Evolutionary conservation across 2,113 vertebrate genomes (phyloP), one percentile per base, ranked within the genome.

Genomic region (Gorilla gorilla): DNA sequence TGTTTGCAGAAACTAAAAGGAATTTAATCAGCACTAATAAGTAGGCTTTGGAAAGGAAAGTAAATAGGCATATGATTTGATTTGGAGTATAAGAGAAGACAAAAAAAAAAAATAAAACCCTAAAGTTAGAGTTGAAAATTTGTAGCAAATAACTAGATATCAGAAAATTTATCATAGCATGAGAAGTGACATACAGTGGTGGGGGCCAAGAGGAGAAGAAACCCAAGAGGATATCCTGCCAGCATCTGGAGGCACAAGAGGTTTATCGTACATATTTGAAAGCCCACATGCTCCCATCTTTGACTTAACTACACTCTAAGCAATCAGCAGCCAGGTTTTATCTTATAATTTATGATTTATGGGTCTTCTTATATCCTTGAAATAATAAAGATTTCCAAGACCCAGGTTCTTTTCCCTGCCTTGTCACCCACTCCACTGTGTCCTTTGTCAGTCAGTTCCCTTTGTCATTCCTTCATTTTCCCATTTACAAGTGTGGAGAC

Each of bases 341-440:
- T 88, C 70, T 95, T 64, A 40, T 80, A 89, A 72, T 86, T 94
- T 94, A 79, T 85, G 93, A 96, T 80, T 83, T 87, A 91, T 75
- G 79, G 27, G 7, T 80, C 76, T 94, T 89, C 50, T 92, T 95
- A 68, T 52, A 61, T 13, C 76, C n/a, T 75, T 89, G 83, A 91
- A 95, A 94, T 89, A 75, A 80, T 57, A 70, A 83, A 27, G 52
- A 27, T 85, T 81, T 95, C 68, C 25, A 78, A 72, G 32, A 59
- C 13, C 22, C 25, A 64, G 9, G 89, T 90, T 94, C 38, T 64
- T 57, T 55, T 20, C 50, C 11, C 38, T 32, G 13, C 38, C 45
- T 18, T 85, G 45, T 94, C 40, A 87, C 68, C n/a, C 12, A 59
- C 52, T 59, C 59, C 30, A 25, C 64, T 72, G 13, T 43, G 27